Evolutionary conservation across 2,113 vertebrate genomes (phyloP), one percentile per base, ranked within the genome.

Genomic region (Channa maculata): DNA sequence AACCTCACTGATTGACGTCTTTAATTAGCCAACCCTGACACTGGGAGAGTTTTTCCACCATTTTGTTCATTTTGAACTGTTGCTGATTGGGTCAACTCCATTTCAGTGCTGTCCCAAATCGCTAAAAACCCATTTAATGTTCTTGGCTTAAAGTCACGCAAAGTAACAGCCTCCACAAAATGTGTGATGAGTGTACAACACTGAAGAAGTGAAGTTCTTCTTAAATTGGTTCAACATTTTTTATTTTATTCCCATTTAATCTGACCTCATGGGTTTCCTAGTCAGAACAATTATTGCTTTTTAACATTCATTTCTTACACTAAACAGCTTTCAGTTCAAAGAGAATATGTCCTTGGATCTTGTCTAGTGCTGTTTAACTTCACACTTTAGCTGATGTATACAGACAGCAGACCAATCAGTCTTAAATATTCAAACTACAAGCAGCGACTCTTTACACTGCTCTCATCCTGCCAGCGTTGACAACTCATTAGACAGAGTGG

Each of bases 401-500:
- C 34, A 64, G 43, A 79, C 65, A 75, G 36, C 41, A 41, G 24
- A 41, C 43, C 6, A 5, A 57, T 71, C 58, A 43, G 5, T 88
- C 75, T 72, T 55, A 78, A 83, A 84, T 59, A 58, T 59, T 70
- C 43, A 68, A 80, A 75, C 63, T 59, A 74, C 70, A 65, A 76
- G 65, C 73, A 75, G 66, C 71, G 57, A 71, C 71, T 84, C 80
- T 78, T 65, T 51, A 58, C 58, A 14, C 65, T 63, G 45, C 70
- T 70, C 73, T 80, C 57, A 39, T 83, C 72, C 77, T 71, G 76
- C 82, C 85, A 59, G 82, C 88, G 83, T 60, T 89, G 87, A 91
- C 91, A 91, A 86, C 85, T 92, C 90, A 88, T 93, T 92, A 93
- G 89, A 87, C 64, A 55, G 72, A 86, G 65, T 24, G 79, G 89